These are phyloP conservation scores for Zapus hudsonius DNA, from an alignment of 2,113 vertebrate species.

Conservation along the genomic window DNA sequence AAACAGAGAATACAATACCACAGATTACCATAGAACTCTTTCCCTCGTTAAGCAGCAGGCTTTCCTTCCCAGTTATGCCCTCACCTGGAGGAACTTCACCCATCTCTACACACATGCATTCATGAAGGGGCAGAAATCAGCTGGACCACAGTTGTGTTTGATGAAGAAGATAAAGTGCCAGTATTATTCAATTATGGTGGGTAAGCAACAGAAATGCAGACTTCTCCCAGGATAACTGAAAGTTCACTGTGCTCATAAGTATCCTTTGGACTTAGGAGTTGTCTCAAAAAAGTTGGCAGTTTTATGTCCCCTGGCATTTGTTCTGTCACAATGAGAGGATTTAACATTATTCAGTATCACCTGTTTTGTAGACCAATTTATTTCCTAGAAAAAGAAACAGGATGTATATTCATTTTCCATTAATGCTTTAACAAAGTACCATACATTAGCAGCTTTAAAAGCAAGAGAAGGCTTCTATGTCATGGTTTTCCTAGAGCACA, in stretches of 20 bases:
- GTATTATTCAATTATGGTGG: not conserved
- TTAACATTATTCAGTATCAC: not conserved
- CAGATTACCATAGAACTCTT: conserved; percentile 39
- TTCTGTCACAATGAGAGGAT: not conserved
- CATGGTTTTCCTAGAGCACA: not conserved
- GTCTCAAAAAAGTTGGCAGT: not conserved
- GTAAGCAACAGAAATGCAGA: not conserved
- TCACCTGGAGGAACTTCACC: conserved; percentile 11
- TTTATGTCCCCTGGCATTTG: not conserved
- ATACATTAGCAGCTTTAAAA: not conserved
- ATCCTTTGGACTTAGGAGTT: not conserved
- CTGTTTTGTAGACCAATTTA: conserved; percentile 20
- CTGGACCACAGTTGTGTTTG: not conserved
- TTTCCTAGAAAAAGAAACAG: conserved; percentile 12
- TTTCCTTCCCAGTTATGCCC: conserved; percentile 31
- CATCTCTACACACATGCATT: not conserved
- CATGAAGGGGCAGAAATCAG: not conserved
- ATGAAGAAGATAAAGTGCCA: not conserved
- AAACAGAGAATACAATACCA: conserved; percentile 22
- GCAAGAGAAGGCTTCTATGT: not conserved
- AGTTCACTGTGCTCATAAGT: not conserved
- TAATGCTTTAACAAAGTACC: not conserved
- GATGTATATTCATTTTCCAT: conserved; percentile 36
- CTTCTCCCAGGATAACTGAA: not conserved
- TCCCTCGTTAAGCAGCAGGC: conserved; percentile 20